These are phyloP conservation scores for Dascillus cervinus DNA, from an alignment of 2,888 invertebrate species.

Conservation along the genomic window DNA sequence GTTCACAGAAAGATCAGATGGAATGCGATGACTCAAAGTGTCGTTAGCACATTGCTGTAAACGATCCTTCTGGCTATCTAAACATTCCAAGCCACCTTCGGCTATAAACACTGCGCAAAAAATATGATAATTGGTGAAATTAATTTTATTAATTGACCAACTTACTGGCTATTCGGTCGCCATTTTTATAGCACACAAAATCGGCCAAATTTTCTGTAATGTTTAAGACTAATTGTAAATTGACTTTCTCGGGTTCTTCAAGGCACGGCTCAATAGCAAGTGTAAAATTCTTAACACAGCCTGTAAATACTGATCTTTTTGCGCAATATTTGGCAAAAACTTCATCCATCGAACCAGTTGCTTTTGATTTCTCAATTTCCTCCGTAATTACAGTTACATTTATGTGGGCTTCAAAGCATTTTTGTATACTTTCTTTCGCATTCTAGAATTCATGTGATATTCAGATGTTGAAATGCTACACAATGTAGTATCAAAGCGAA, in stretches of 20 bases:
- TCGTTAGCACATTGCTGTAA: slow-evolving; percentile 58
- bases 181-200: slow-evolving; percentile 73
- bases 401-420: slow-evolving; percentile 53
- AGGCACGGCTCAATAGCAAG: slow-evolving; percentile 56
- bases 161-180: slow-evolving; percentile 74
- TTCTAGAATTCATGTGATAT: slow-evolving; percentile 34
- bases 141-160: slow-evolving; percentile 18
- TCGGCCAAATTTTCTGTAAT: slow-evolving; percentile 61
- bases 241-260: slow-evolving; percentile 52
- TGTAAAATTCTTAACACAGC: slow-evolving; percentile 54
- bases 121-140: neutral
- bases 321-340: slow-evolving; percentile 56
- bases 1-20: slow-evolving; percentile 43
- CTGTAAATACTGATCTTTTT: slow-evolving; percentile 51
- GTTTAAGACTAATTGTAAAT: slow-evolving; percentile 54
- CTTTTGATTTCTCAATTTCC: slow-evolving; percentile 63
- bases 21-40: slow-evolving; percentile 49
- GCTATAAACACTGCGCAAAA: slow-evolving; percentile 64
- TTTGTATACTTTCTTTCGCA: slow-evolving; percentile 40
- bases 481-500: no score
- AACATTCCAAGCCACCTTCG: slow-evolving; percentile 72
- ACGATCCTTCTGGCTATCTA: slow-evolving; percentile 51
- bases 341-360: no score
- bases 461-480: slow-evolving; percentile 2
- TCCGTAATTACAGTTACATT: slow-evolving; percentile 50